Evolutionary conservation across 2,113 vertebrate species (phyloP), one percentile per base, ranked within the genome.

Genomic region (Sebastes fasciatus): DNA sequence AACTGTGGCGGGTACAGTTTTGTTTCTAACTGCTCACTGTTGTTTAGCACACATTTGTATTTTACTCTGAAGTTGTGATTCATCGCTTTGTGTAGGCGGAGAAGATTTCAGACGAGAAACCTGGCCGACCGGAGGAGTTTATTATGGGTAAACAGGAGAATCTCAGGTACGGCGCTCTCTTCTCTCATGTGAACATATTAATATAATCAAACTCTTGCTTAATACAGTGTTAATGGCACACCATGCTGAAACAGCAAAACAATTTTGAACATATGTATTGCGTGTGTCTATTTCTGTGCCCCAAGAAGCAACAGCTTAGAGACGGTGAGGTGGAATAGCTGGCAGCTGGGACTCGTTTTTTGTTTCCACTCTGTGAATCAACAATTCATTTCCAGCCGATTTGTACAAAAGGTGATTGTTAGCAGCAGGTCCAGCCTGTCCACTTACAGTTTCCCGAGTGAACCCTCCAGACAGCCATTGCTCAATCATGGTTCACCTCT

Each of bases 381-480:
- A 87, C 89, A 84, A 83, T 92, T 90, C 83, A 92, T 93, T 94
- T 92, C 79, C 74, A 78, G 77, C 23, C 67, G 42, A 85, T 90
- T 85, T 74, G 69, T 79, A 91, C 89, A 94, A 93, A 93, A 91
- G 90, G 82, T 85, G 89, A 90, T 92, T 93, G 89, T 93, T 92
- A 74, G 78, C 74, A 77, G 85, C 80, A 75, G 85, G 91, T 88
- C 91, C 82, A 43, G 83, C 88, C 83, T 67, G 88, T 91, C 84
- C 77, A 88, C 91, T 93, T 91, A 90, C 88, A 89, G 90, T 91
- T 90, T 88, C 86, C 88, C 89, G 86, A 89, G 89, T 83, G 88
- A 89, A 92, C 83, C 90, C 94, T 91, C 92, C 86, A 89, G 94
- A 93, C 93, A 90, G 88, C 74, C 91, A 88, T 94, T 88, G 89